Base-by-base conservation (phyloP, 2,797 vertebrate species). In the Siniperca undulata region DNA sequence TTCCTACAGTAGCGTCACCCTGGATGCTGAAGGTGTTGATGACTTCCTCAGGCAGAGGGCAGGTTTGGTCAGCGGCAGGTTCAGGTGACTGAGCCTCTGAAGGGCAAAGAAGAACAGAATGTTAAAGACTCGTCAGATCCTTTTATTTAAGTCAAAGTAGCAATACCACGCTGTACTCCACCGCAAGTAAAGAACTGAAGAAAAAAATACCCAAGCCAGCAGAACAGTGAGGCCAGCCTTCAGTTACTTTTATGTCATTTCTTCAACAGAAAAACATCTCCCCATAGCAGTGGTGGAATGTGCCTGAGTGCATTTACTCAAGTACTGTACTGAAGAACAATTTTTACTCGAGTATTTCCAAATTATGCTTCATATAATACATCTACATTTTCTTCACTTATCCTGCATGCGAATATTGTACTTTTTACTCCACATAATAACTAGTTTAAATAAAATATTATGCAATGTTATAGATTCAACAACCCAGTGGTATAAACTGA, bases 11-110 rank as follows among this genome's bases (percentile, higher is more conserved):
- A 55, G 89, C 89, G 19, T 89, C 90, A 27, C 95, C 95, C 72
- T 91, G 81, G 82, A 95, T 89, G 83, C 86, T 92, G 85, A 95
- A 94, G 77, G 90, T 90, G 89, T 86, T 72, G 70, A 67, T 85
- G 84, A 94, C 92, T 50, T 95, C 90, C 30, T 91, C 81, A 0
- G 96, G 94, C 50, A 95, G 91, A 73, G 93, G 90, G 86, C 96
- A 93, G 53, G 75, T 87, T 24, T 4, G 83, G 75, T 72, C 80
- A 1, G 80, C 38, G 2, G 83, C 27, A 2, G 80, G 70, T 65
- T 86, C 55, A 16, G 80, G 24, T 34, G 77, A 46, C 52, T 81
- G 71, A 52, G 22, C 69, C 70, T 85, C 94, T 95, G 89, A 40
- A 53, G 70, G 74, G 70, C 60, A 80, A 64, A 52, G 38, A 50